phyloP scores from a whole-genome alignment of 2,113 vertebrate genomes.

The pig (Sus scrofa) region T2T-Sscrofa CM000826.6:151303001-151303500 shows the following conservation, averaged over 20 bases:
- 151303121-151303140: fast-evolving
- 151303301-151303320: fast-evolving
- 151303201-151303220: background rate
- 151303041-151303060: background rate
- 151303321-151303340: no score
- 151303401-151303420: background rate
- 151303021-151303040: background rate
- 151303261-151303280: fast-evolving
- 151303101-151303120: fast-evolving
- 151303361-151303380: fast-evolving
- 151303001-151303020: background rate
- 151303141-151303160: background rate
- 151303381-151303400: background rate
- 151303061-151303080: fast-evolving
- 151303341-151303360: background rate
- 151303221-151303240: no score
- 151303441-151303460: background rate
- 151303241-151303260: background rate
- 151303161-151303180: background rate
- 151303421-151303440: background rate
- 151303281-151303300: no score
- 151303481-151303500: no score
- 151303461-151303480: no score
- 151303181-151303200: no score
- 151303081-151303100: background rate